These are phyloP conservation scores for Molossus alvarezi DNA, from an alignment of 2,797 vertebrate species.

Conservation along the genomic window DNA sequence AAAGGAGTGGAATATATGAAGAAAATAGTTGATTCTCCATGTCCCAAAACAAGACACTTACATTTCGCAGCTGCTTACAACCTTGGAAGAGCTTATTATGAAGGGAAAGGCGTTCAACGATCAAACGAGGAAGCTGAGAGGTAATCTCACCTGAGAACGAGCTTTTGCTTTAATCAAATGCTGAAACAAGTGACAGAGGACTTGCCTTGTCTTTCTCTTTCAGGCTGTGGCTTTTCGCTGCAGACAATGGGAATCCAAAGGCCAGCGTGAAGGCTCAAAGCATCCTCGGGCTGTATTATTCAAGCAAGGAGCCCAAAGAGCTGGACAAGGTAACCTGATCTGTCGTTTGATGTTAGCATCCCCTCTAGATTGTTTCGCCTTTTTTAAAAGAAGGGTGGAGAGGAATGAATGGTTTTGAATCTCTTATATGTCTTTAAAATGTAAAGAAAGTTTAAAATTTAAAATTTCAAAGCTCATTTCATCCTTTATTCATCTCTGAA, in stretches of 20 bases:
- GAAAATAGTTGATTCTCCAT: slow-evolving; percentile 89
- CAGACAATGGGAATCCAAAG: slow-evolving; percentile 92
- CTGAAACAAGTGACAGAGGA: background rate
- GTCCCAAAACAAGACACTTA: slow-evolving; percentile 87
- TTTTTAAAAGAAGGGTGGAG: background rate
- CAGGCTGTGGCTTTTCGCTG: slow-evolving; percentile 92
- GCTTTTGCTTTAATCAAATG: background rate
- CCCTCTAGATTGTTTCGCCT: background rate
- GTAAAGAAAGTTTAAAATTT: background rate
- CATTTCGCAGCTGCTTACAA: slow-evolving; percentile 92
- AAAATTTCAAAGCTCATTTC: background rate
- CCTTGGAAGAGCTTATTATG: slow-evolving; percentile 91
- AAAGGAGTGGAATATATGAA: slow-evolving; percentile 92
- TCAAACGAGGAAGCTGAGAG: slow-evolving; percentile 91
- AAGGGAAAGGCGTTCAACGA: slow-evolving; percentile 90
- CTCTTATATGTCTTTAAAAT: slow-evolving; percentile 28
- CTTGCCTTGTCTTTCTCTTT: slow-evolving; percentile 57
- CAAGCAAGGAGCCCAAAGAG: slow-evolving; percentile 88
- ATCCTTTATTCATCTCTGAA: background rate
- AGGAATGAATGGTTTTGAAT: background rate
- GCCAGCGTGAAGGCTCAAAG: slow-evolving; percentile 92
- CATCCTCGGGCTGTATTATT: slow-evolving; percentile 92
- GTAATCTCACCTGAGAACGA: slow-evolving; percentile 81
- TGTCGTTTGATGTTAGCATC: background rate
- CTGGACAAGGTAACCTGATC: slow-evolving; percentile 90